phyloP scores from a whole-genome alignment of 2,888 invertebrate genomes.

The Philaethria dido region DNA sequence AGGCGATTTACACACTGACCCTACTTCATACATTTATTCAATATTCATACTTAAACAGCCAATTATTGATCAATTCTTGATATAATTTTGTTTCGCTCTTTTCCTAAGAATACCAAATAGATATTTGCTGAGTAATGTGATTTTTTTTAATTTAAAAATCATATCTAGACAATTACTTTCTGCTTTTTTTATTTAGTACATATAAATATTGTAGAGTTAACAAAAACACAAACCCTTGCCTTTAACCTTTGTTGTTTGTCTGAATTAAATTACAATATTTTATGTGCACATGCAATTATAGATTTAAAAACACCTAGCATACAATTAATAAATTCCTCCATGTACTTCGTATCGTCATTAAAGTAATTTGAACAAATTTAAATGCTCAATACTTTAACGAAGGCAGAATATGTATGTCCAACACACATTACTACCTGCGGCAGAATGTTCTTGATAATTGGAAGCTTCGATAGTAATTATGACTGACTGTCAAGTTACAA shows the following conservation, averaged over 20 bases:
- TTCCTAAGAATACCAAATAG: too few relatives aligned
- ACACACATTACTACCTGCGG: constrained; percentile 26
- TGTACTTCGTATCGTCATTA: constrained; percentile 19
- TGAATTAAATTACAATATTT: neutral
- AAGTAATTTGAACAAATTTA: constrained; percentile 19
- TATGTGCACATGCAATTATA: neutral
- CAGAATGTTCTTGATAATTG: constrained; percentile 58
- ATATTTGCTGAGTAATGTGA: too few relatives aligned
- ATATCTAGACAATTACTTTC: too few relatives aligned
- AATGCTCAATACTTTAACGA: constrained; percentile 21
- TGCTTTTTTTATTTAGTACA: too few relatives aligned
- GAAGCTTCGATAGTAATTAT: constrained; percentile 37
- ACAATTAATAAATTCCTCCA: constrained; percentile 9
- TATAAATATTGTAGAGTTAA: neutral
- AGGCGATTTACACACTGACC: too few relatives aligned
- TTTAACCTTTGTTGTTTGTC: neutral
- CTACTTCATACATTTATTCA: too few relatives aligned
- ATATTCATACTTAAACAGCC: too few relatives aligned
- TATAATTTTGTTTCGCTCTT: too few relatives aligned
- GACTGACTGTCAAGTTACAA: constrained; percentile 20
- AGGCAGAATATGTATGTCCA: constrained; percentile 21
- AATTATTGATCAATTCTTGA: too few relatives aligned
- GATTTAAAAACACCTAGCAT: constrained; percentile 5
- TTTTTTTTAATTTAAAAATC: too few relatives aligned
- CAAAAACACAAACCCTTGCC: neutral